These are phyloP conservation scores for Balaenoptera acutorostrata DNA, from an alignment of 2,113 vertebrate species.

Conservation along the genomic window DNA sequence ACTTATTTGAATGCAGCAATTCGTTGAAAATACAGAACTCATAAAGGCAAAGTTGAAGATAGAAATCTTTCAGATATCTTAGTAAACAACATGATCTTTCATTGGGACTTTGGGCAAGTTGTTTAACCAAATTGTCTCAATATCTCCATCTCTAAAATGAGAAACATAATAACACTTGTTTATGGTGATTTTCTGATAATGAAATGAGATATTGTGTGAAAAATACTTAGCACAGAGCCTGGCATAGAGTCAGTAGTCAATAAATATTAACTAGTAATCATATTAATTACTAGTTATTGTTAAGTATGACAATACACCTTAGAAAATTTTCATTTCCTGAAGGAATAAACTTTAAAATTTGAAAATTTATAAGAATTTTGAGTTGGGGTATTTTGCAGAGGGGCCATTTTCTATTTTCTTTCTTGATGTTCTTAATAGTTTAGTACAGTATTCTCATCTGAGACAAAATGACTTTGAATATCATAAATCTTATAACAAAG, in stretches of 20 bases:
- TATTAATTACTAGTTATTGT: background rate
- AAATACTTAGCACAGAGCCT: background rate
- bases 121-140: background rate
- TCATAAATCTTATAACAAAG: background rate
- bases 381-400: background rate
- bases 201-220: background rate
- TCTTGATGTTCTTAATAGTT: background rate
- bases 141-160: background rate
- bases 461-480: constrained; percentile 8
- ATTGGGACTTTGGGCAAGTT: background rate
- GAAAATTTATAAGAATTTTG: background rate
- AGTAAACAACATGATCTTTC: background rate
- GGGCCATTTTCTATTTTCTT: background rate
- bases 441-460: background rate
- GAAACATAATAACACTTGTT: background rate
- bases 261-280: background rate
- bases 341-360: background rate
- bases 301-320: background rate
- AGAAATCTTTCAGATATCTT: background rate
- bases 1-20: background rate
- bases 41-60: background rate
- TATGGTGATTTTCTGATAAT: background rate
- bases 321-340: background rate
- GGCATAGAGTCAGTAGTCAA: background rate
- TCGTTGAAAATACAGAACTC: background rate